Evolutionary conservation across 2,888 invertebrate species (phyloP), one percentile per base, ranked within the genome.

Genomic region (Panzeria rudis): DNA sequence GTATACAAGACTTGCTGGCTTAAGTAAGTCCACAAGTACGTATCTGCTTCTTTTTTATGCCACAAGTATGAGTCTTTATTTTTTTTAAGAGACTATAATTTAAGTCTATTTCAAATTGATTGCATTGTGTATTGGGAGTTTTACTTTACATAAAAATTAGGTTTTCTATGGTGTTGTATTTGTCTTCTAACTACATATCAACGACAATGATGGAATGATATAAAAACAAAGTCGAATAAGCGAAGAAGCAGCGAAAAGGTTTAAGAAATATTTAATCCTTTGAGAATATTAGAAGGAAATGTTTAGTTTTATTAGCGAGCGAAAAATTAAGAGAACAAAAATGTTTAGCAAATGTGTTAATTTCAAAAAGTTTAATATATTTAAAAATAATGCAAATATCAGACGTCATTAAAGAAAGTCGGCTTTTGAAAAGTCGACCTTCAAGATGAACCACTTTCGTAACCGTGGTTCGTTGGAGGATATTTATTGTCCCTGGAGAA

Each of bases 91-190:
- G 54, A 56, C 50, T 50, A 66, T 38, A 44, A 59, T 44, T 35
- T 29, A 47, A 68, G 52, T 50, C n/a, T 83, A 56, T 73, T 69
- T 73, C 62, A 78, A 78, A 78, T 78, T 83, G 78, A 83, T 83
- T 83, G 83, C 83, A 56, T 41, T 83, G 83, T 47, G 83, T 66
- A 83, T 83, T 83, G 83, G 83, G 83, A 83, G 8, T 71, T 79
- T 61, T 59, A 17, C 50, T 61, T 59, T 35, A 5, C 20, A 50
- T 13, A 62, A 25, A 52, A 62, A 50, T 17, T 25, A 15, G 20
- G 38, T 20, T 52, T 41, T 38, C 20, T 11, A 23, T 17, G 41
- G 13, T 13, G 1, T 59, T 15, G 11, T 32, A 3, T 32, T 20
- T 47, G 11, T 56, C 9, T 32, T 23, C 41, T 15, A 17, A 25